Evolutionary conservation across 2,113 vertebrate genomes (phyloP).

Genomic region (Crotophaga sulcirostris): DNA sequence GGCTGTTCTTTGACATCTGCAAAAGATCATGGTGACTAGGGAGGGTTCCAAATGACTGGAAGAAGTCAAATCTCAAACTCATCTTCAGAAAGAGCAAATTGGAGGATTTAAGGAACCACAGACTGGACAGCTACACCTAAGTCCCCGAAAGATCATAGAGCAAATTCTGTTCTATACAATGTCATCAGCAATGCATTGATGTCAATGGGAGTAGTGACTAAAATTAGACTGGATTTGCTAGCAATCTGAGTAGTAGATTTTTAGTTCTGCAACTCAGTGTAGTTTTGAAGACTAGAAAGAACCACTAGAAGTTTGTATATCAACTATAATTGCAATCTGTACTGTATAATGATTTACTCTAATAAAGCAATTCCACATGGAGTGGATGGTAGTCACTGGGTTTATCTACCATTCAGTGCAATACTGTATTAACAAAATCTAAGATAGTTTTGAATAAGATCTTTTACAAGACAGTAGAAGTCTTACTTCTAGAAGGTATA

Average conservation of each 20-base stretch:
- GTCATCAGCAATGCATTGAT: neutral
- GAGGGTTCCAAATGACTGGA: neutral
- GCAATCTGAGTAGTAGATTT: neutral
- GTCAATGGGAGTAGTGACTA: neutral
- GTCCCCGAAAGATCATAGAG: too few relatives aligned
- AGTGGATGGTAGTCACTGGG: neutral
- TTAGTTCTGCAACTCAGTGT: neutral
- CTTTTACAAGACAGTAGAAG: neutral
- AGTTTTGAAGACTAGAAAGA: neutral
- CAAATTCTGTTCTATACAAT: neutral
- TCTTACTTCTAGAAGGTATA: neutral
- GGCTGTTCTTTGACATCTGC: neutral
- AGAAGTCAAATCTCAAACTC: rapidly evolving
- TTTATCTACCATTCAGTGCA: neutral
- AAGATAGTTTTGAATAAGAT: neutral
- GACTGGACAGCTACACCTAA: neutral
- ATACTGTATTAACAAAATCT: neutral
- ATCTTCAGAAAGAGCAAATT: neutral
- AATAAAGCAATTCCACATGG: neutral
- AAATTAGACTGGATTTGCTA: neutral
- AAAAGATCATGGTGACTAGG: neutral
- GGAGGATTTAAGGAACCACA: neutral
- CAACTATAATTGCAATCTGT: neutral
- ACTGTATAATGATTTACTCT: neutral
- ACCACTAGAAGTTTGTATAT: neutral